phyloP scores from a whole-genome alignment of 35 echinoderm and acorn worm species.

The Nesometra sesokonis region DNA sequence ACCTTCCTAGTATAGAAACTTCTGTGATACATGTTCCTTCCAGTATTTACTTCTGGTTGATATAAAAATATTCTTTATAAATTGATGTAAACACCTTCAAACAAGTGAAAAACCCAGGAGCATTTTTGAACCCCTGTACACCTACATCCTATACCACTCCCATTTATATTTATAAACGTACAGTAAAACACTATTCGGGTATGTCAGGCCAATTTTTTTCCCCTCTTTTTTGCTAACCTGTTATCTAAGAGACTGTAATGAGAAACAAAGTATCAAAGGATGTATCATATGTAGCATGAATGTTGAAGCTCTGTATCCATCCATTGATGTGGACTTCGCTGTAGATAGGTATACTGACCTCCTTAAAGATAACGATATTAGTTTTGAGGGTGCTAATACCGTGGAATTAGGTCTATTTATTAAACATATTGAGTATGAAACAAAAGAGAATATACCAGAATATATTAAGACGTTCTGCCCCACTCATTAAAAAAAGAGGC shows the following conservation, averaged over 20 bases:
- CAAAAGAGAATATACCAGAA: neutral
- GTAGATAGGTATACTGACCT: neutral
- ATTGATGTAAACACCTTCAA: too few species aligned
- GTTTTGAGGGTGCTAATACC: neutral
- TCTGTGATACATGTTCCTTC: too few species aligned
- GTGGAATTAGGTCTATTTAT: conserved; percentile 11
- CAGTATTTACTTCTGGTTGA: too few species aligned
- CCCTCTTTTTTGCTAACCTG: too few species aligned
- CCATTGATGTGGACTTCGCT: conserved; percentile 10
- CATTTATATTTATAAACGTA: too few species aligned
- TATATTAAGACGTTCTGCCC: conserved; percentile 2
- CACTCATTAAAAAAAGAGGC: neutral
- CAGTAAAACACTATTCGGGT: too few species aligned
- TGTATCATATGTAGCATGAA: conserved; percentile 5
- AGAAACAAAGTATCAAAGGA: neutral
- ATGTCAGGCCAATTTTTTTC: too few species aligned
- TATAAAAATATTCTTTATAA: too few species aligned
- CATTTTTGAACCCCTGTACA: too few species aligned
- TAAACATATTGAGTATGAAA: neutral
- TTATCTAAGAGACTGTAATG: neutral
- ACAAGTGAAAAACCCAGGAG: too few species aligned
- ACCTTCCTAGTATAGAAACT: too few species aligned
- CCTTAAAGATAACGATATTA: neutral
- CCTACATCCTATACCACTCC: too few species aligned
- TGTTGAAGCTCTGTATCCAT: neutral